Percentiles rank a stretch among this genome's conserved stretches.
Conservation (phyloP, 2,888 invertebrate genomes). For the Embidobia sp. region DNA sequence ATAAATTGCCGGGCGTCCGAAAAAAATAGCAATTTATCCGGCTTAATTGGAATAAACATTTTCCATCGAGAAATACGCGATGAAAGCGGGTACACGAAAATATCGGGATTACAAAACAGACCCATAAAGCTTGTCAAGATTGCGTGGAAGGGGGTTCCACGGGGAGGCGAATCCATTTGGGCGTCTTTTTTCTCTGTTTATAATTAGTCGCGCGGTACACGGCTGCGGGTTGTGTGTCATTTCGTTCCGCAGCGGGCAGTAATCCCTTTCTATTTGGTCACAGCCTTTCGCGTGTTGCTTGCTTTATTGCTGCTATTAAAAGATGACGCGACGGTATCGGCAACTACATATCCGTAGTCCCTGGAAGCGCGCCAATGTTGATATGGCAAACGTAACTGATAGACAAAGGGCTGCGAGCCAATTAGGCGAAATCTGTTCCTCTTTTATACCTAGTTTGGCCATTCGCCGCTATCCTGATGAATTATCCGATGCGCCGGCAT, state of each 20-base stretch:
- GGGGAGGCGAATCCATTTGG: constrained; percentile 16
- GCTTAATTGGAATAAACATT: constrained; percentile 16
- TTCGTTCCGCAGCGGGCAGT: constrained; percentile 26
- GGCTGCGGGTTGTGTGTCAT: constrained; percentile 24
- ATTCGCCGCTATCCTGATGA: constrained; percentile 57
- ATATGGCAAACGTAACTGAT: constrained; percentile 69
- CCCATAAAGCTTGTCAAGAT: constrained; percentile 29
- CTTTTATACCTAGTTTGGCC: constrained; percentile 64
- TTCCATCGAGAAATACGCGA: background rate
- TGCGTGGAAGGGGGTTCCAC: background rate
- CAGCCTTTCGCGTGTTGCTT: constrained; percentile 37
- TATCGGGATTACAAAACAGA: constrained; percentile 35
- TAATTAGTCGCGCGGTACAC: constrained; percentile 39
- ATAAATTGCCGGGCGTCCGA: no score
- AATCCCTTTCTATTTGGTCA: constrained; percentile 53
- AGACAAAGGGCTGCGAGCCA: constrained; percentile 68
- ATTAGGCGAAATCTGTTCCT: constrained; percentile 67
- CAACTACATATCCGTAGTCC: constrained; percentile 64
- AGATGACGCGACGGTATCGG: constrained; percentile 69
- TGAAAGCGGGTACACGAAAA: constrained; percentile 14
- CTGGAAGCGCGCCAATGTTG: constrained; percentile 74
- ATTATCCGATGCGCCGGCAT: constrained; percentile 49
- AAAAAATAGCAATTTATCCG: constrained; percentile 4
- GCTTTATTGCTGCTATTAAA: constrained; percentile 72
- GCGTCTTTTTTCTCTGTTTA: constrained; percentile 33